Evolutionary conservation across 1,140 invertebrate species (phyloP), one percentile per base, ranked within the genome.

Genomic region (Papilio dardanus): DNA sequence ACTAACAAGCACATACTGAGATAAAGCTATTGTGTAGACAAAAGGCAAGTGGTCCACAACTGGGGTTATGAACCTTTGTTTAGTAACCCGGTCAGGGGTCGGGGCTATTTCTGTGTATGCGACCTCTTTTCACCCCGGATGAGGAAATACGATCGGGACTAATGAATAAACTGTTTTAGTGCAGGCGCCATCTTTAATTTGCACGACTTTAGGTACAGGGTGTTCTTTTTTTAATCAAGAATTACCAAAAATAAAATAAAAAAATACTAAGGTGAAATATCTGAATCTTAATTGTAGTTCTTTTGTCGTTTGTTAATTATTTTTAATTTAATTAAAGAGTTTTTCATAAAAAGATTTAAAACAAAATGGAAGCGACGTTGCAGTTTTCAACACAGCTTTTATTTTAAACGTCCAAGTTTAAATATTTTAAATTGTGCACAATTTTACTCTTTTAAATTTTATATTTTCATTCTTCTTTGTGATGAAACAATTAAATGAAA

Each of bases 81-180:
- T 71, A 71, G 54, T 76, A 76, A 76, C 75, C 75, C 58, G 75
- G 75, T 76, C 75, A 76, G 75, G 75, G 68, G 68, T 73, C 28
- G 50, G 37, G 54, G 71, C 46, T 76, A 76, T 73, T 73, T 71
- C 10, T 69, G 54, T 67, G 50, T 62, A 62, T 62, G 24, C 54
- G 54, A 62, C 54, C 54, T 62, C 54, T 62, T 62, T 62, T 30
- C 54, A 28, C 24, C 54, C 54, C 54, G 24, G 54, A 62, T 28
- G 54, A 58, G 3, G 10, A 62, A 28, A 16, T 30, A 14, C 7
- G 19, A 62, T 62, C 54, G 54, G 30, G 10, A 24, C 24, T 62
- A 62, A 62, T 16, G 24, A 62, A 62, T 62, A 14, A 58, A 28
- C 24, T 16, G 24, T 3, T 4, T 62, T 62, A 30, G 24, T 62